phyloP scores from a whole-genome alignment of 1,140 invertebrate species.

The Drosophila truncata region DNA sequence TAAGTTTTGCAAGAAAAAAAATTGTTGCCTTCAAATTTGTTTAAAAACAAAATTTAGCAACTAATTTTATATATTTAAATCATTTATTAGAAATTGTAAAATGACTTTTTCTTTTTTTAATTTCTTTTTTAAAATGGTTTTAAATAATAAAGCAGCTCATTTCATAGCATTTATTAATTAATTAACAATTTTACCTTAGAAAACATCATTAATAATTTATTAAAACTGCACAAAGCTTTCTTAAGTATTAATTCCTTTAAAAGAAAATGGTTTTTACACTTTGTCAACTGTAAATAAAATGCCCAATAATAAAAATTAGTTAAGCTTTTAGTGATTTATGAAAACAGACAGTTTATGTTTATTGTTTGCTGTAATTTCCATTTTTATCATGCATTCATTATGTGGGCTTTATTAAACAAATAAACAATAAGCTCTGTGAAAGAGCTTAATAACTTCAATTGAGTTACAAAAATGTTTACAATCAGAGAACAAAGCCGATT shows the following conservation, averaged over 20 bases:
- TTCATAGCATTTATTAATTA: no score
- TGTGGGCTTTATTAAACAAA: neutral
- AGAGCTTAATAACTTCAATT: neutral
- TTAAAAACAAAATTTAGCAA: no score
- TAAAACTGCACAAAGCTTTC: neutral
- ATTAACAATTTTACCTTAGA: neutral
- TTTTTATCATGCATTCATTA: neutral
- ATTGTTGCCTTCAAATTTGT: neutral
- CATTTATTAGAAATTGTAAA: neutral
- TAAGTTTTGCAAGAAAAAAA: neutral
- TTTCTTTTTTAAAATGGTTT: neutral
- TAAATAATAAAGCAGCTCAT: neutral
- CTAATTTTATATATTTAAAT: neutral
- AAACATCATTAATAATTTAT: neutral
- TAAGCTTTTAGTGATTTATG: neutral
- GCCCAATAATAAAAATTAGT: neutral
- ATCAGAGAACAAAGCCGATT: neutral
- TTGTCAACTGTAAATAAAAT: neutral
- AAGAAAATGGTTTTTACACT: no score
- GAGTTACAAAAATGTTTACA: neutral
- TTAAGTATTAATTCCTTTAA: neutral
- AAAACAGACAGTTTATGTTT: neutral
- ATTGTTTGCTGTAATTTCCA: neutral
- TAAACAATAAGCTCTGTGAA: constrained; percentile 5
- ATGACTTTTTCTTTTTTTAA: neutral